phyloP scores from a whole-genome alignment of 2,797 vertebrate genomes.

The Ciconia nigra region DNA sequence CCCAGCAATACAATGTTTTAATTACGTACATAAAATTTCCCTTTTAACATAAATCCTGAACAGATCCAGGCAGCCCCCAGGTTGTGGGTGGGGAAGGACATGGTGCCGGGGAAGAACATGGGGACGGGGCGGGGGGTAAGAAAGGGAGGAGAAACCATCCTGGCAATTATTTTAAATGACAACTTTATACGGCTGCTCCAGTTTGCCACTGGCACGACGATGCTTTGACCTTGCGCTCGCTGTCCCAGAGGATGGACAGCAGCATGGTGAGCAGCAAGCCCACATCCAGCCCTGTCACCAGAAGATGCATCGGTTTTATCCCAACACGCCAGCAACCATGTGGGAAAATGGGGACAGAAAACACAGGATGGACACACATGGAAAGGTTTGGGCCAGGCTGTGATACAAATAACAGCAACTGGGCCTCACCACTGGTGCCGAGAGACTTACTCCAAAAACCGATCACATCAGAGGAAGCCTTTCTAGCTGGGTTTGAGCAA shows the following conservation, averaged over 20 bases:
- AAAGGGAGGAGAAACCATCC: background rate
- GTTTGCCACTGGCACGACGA: fast-evolving
- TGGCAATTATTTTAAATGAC: background rate
- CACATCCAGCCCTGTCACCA: background rate
- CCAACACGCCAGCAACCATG: background rate
- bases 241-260: background rate
- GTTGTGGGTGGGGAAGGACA: background rate
- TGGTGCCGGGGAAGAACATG: fast-evolving
- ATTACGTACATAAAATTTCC: background rate
- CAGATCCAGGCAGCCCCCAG: background rate
- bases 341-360: background rate
- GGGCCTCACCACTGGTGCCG: background rate
- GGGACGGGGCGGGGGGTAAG: background rate
- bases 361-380: fast-evolving
- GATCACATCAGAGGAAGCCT: background rate
- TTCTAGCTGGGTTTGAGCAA: background rate
- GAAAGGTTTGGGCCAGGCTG: background rate
- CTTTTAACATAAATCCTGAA: background rate
- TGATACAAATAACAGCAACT: background rate
- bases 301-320: background rate
- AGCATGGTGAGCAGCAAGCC: background rate
- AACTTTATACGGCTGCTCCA: background rate
- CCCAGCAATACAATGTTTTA: background rate
- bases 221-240: fast-evolving
- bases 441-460: background rate